Base-by-base conservation (phyloP, 2,888 invertebrate genomes). In the Papilio protenor region DNA sequence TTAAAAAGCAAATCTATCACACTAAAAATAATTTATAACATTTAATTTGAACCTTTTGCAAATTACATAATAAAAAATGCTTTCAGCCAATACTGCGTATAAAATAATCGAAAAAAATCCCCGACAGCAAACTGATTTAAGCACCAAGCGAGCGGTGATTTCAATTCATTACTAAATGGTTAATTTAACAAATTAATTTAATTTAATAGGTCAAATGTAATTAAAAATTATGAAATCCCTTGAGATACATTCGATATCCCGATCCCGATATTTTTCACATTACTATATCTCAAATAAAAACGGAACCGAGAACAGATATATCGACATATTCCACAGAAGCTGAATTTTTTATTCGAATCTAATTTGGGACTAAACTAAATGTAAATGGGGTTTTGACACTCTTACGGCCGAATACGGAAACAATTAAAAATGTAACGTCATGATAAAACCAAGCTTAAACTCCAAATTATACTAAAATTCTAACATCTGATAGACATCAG, bases 11-110 rank as follows among this genome's bases (percentile, higher is more conserved):
- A 11, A 59, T 59, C 12, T 6, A 0, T 21, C 23, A 59, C 12
- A 23, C 16, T 27, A 59, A 59, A 61, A 27, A 45, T 33, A 0
- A 18, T 33, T 21, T 71, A 59, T 52, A 18, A 70, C 47, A 47
- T 70, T 72, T 23, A 55, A 69, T 49, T 78, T 59, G 72, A 78
- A 75, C 72, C 75, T 72, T 78, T 78, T 82, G 82, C 82, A 82
- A 83, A 77, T 81, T 79, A 79, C 74, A 52, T 40, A 77, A 79
- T 78, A 77, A 66, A 76, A 84, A 87, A 92, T 93, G 93, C 91
- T 93, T 91, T 89, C 88, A 91, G 91, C 92, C 94, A 93, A 93
- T 93, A 93, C 92, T 92, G 91, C 88, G 88, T 83, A 83, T 84
- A 84, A 83, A 87, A 83, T 83, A 85, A 84, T 80, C 1, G 70